A percentile compares a stretch with the other conserved stretches of the same genome.
These are phyloP conservation scores for Cyclophora punctaria DNA, from an alignment of 2,888 invertebrate genomes.

Conservation along the genomic window DNA sequence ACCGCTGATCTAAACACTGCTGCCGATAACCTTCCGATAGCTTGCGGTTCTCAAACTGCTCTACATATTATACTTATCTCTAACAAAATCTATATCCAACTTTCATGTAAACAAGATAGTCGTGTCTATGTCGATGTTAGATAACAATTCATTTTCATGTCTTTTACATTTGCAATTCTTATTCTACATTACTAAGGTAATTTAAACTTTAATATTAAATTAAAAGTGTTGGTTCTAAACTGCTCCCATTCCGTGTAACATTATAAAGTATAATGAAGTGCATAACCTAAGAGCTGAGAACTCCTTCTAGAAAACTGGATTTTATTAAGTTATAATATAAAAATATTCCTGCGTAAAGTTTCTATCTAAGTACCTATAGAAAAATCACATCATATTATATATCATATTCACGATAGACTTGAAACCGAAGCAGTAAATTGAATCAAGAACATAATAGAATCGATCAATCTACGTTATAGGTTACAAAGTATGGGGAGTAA, in stretches of 20 bases:
- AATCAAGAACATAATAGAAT: constrained; percentile 17
- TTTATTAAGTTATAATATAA: too few relatives aligned
- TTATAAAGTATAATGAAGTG: too few relatives aligned
- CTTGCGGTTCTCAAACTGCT: constrained; percentile 25
- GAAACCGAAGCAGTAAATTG: constrained; percentile 17
- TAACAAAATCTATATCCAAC: constrained; percentile 12
- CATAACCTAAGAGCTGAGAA: too few relatives aligned
- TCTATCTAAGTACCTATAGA: not conserved
- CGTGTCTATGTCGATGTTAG: not conserved
- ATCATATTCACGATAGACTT: constrained; percentile 9
- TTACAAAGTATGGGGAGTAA: constrained; percentile 21
- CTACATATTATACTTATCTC: constrained; percentile 3
- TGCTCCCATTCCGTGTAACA: too few relatives aligned
- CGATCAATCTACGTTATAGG: constrained; percentile 25
- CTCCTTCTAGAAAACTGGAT: too few relatives aligned
- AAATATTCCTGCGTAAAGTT: too few relatives aligned
- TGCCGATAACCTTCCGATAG: constrained; percentile 25
- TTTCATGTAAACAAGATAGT: constrained; percentile 9
- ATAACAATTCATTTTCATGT: not conserved
- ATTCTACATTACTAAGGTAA: too few relatives aligned
- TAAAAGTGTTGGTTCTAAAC: too few relatives aligned
- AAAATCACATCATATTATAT: constrained; percentile 5
- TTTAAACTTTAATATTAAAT: too few relatives aligned
- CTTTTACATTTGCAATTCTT: too few relatives aligned
- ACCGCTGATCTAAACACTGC: constrained; percentile 21